phyloP scores from a whole-genome alignment of 2,888 invertebrate genomes.

The Theretra japonica region DNA sequence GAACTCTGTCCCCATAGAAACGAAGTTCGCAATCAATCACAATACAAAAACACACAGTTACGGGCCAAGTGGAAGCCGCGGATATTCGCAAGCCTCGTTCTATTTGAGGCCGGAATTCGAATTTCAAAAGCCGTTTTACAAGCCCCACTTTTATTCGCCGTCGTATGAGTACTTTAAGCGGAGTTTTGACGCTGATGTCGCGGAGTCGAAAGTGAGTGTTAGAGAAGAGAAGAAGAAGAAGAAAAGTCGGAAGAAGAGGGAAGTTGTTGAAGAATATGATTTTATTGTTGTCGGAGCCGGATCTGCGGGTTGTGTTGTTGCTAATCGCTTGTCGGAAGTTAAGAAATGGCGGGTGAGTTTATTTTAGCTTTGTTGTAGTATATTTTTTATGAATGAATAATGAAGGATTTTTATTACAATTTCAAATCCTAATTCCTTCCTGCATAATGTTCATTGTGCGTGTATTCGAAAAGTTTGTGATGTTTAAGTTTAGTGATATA shows the following conservation, averaged over 20 bases:
- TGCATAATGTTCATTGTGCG: too few species aligned
- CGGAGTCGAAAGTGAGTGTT: constrained; percentile 51
- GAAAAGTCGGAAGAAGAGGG: constrained; percentile 57
- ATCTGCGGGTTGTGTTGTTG: constrained; percentile 88
- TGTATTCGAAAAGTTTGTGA: too few species aligned
- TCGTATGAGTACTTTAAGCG: constrained; percentile 49
- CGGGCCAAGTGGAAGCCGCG: constrained; percentile 52
- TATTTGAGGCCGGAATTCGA: constrained; percentile 53
- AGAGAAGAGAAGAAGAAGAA: constrained; percentile 43
- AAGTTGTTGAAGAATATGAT: constrained; percentile 75
- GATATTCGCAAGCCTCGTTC: constrained; percentile 52
- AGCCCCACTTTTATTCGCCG: constrained; percentile 34
- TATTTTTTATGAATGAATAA: not conserved
- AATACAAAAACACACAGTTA: constrained; percentile 50
- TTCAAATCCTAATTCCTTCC: too few species aligned
- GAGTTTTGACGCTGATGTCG: constrained; percentile 54
- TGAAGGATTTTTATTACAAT: too few species aligned
- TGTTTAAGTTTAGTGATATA: too few species aligned
- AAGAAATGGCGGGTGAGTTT: constrained; percentile 84
- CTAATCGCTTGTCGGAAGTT: constrained; percentile 86
- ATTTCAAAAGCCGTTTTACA: constrained; percentile 31
- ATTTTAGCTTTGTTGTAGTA: not conserved
- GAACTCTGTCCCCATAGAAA: constrained; percentile 9
- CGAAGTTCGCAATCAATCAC: constrained; percentile 46
- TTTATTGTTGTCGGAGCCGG: constrained; percentile 88